Percentiles rank a stretch among this genome's conserved stretches.
Evolutionary conservation across 2,113 vertebrate genomes (phyloP).

Genomic region (Dermatemys mawii): DNA sequence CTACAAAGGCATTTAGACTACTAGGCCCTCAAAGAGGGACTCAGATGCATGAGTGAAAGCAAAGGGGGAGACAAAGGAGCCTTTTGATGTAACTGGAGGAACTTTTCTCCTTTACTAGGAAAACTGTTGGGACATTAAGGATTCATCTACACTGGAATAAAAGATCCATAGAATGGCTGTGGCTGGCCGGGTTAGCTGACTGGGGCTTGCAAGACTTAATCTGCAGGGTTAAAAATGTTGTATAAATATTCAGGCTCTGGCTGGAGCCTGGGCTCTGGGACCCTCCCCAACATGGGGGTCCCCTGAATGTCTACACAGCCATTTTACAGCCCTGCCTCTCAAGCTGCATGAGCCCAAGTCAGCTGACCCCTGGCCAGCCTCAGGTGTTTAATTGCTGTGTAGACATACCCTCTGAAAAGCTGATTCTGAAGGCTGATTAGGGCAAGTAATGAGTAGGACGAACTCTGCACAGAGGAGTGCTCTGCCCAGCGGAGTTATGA

Average conservation of each 20-base stretch:
- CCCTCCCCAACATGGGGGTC: not conserved
- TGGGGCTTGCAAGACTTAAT: not conserved
- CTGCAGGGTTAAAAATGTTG: too few species aligned
- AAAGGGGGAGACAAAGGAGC: rapidly evolving
- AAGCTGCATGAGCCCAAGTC: too few species aligned
- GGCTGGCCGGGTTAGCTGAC: not conserved
- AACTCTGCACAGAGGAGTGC: not conserved
- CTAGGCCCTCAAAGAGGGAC: not conserved
- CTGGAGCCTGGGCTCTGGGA: not conserved
- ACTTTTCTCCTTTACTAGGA: rapidly evolving
- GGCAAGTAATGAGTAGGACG: not conserved
- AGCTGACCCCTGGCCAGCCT: not conserved
- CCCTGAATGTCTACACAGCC: not conserved
- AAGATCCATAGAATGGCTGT: not conserved
- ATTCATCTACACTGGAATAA: not conserved
- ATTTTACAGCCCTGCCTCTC: not conserved
- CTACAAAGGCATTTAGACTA: not conserved
- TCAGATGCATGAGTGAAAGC: rapidly evolving
- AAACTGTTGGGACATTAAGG: not conserved
- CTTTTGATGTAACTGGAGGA: rapidly evolving
- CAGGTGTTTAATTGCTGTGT: not conserved
- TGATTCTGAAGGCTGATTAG: not conserved
- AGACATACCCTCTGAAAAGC: not conserved
- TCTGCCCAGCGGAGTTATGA: not conserved
- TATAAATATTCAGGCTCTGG: not conserved